Evolutionary conservation across 2,797 vertebrate species (phyloP).

Genomic region (Cossypha dichroa): DNA sequence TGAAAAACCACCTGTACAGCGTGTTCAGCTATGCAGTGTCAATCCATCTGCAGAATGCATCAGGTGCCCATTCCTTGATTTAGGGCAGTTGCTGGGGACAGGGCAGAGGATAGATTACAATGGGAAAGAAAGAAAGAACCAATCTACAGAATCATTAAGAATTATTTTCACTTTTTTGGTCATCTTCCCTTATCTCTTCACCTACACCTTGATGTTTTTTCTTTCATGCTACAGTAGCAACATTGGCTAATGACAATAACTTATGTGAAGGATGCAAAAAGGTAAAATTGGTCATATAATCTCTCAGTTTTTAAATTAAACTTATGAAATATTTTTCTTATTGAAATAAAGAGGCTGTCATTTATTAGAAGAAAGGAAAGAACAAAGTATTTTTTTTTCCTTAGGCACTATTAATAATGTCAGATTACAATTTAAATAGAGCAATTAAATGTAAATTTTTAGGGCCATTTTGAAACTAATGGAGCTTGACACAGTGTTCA

Average conservation of each 20-base stretch:
- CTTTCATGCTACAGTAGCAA: not conserved
- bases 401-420: not conserved
- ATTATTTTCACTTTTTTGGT: not conserved
- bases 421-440: not conserved
- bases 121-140: not conserved
- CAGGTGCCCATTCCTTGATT: constrained; percentile 42
- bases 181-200: not conserved
- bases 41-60: constrained; percentile 57
- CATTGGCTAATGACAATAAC: not conserved
- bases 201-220: not conserved
- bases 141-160: not conserved
- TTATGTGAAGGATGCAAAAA: not conserved
- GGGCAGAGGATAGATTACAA: not conserved
- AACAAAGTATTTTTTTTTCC: not conserved
- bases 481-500: constrained; percentile 5
- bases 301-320: not conserved
- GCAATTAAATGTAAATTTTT: not conserved
- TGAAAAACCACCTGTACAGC: constrained; percentile 42
- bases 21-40: not conserved
- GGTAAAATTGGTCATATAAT: not conserved
- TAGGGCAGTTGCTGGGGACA: not conserved
- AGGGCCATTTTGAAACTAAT: not conserved
- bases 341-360: not conserved
- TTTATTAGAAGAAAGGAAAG: not conserved
- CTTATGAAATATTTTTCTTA: not conserved